Conservation (phyloP, 2,113 vertebrate genomes). For the Chlorodrepanis virens region DNA sequence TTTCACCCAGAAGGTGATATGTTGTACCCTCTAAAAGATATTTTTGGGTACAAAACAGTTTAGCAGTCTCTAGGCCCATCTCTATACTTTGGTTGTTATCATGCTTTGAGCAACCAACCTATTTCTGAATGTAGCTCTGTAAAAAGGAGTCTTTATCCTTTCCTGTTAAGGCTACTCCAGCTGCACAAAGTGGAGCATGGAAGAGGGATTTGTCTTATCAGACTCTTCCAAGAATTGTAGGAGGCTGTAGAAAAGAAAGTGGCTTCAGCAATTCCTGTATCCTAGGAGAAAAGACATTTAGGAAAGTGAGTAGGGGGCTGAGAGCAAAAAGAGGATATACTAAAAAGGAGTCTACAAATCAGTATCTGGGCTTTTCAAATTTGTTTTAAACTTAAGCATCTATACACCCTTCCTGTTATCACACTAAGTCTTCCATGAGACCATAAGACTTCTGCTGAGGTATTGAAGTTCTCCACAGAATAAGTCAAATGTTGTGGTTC, state of each 20-base stretch:
- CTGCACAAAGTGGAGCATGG: background rate
- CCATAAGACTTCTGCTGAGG: background rate
- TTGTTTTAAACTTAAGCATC: background rate
- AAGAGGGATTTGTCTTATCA: background rate
- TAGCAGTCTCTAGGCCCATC: background rate
- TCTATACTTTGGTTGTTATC: rapidly evolving
- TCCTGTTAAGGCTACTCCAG: background rate
- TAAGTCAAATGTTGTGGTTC: background rate
- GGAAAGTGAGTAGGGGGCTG: background rate
- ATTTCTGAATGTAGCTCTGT: background rate
- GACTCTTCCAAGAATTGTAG: background rate
- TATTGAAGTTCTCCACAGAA: background rate
- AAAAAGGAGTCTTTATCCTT: background rate
- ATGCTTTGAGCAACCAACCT: background rate
- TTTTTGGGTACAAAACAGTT: background rate
- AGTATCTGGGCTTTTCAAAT: background rate
- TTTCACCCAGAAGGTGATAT: background rate
- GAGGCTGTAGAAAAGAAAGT: background rate
- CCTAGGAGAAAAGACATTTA: background rate
- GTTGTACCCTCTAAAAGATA: background rate
- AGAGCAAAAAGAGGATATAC: background rate
- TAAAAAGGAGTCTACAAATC: background rate
- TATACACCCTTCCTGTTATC: background rate
- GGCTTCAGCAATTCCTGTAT: background rate
- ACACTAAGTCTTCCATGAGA: background rate